Evolutionary conservation across 2,888 invertebrate genomes (phyloP), one percentile per base, ranked within the genome.

Genomic region (Teinopalpus imperialis): DNA sequence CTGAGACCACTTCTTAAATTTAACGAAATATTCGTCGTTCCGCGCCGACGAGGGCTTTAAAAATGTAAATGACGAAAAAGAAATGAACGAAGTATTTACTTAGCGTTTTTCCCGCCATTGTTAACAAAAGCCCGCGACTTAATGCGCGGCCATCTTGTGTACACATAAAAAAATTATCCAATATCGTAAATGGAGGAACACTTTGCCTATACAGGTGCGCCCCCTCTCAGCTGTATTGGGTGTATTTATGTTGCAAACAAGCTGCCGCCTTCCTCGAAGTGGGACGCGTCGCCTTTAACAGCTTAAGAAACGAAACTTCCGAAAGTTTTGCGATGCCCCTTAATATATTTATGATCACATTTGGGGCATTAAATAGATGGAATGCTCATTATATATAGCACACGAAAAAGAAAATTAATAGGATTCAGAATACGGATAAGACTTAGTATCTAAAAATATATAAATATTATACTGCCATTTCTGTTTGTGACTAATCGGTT

Each of bases 101-200:
- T 29, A 12, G 29, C 8, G 35, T 20, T 24, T 32, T 42, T 40
- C 10, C 32, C 32, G 32, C 34, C 45, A 40, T 45, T 45, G 45
- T 45, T 34, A 35, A 14, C 29, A 44, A 24, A 37, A 23, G 24
- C 24, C 18, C 44, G 31, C 31, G 37, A 23, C 26, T 37, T 32
- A 39, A 45, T 39, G 40, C 34, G 32, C 40, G 45, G 34, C 45
- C 45, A 40, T 40, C 21, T 27, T 45, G 45, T 45, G 27, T 40
- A 40, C 40, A 34, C 23, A 40, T 29, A 43, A 35, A 45, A 43
- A 45, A 40, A 45, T 45, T 45, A 40, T 40, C 45, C 45, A 45
- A 45, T 40, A 45, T 45, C 29, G 45, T 34, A 45, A 45, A 45
- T 45, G 40, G 45, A 21, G 26, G 32, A 14, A 31, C 31, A 31